A percentile compares a stretch with the other conserved stretches of the same genome.
Evolutionary conservation across 2,888 invertebrate genomes (phyloP).

Genomic region (Hemistola chrysoprasaria): DNA sequence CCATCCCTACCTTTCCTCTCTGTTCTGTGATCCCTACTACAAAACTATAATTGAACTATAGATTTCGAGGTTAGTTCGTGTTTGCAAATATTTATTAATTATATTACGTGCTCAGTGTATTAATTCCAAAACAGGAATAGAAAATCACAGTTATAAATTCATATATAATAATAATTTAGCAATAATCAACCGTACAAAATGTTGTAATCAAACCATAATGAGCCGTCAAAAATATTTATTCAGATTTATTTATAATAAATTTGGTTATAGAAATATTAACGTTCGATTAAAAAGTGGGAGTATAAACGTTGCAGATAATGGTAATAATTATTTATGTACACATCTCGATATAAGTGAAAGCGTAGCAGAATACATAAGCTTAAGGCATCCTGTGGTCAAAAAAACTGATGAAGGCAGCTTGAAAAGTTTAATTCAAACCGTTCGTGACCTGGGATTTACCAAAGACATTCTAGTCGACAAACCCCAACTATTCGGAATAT

Average conservation of each 20-base stretch:
- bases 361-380: constrained; percentile 52
- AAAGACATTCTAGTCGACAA: constrained; percentile 48
- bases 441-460: constrained; percentile 55
- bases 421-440: constrained; percentile 41
- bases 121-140: too few relatives aligned
- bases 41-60: too few relatives aligned
- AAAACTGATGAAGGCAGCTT: constrained; percentile 50
- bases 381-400: constrained; percentile 59
- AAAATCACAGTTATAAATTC: too few relatives aligned
- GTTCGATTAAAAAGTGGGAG: constrained; percentile 10
- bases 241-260: constrained; percentile 1
- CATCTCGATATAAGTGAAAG: constrained; percentile 51
- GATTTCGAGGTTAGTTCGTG: too few relatives aligned
- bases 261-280: too few relatives aligned
- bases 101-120: too few relatives aligned
- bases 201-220: constrained; percentile 6
- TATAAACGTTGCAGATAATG: constrained; percentile 15
- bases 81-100: too few relatives aligned
- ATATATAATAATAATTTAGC: not conserved
- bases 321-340: constrained; percentile 43
- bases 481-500: constrained; percentile 57
- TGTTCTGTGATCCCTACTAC: too few relatives aligned
- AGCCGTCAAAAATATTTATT: constrained; percentile 17
- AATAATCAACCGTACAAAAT: not conserved
- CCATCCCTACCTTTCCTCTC: too few relatives aligned